Base-by-base conservation (phyloP, 1,140 invertebrate genomes). In the Phortica variegata region DNA sequence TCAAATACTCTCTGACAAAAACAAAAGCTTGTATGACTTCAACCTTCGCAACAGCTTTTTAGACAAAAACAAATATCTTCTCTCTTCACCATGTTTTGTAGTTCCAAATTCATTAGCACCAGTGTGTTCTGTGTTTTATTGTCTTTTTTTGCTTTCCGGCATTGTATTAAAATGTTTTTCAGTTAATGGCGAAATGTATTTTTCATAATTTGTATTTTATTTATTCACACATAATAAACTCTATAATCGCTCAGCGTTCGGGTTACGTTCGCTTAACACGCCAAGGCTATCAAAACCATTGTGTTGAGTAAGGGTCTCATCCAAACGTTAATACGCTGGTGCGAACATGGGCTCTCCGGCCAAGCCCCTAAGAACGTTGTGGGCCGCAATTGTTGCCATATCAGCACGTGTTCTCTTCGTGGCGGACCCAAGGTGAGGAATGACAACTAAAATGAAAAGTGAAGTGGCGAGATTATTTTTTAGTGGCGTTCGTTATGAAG, bases 371-470 rank as follows among this genome's bases (percentile, higher is more conserved):
- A 93, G 60, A 41, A 95, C 85, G 74, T 96, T 95, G 60, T 87
- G 78, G 1, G 88, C 88, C 4, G 91, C 85, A 37, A 90, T 75
- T 21, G 79, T 75, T 8, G 89, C 84, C 93, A 96, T 96, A 2
- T 82, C 82, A 47, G 80, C 81, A 41, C 92, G 82, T 0, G 91
- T 90, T 37, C 85, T 80, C 1, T 81, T 58, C 0, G 91, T 92
- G 9, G 91, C 90, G 70, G 89, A 93, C 16, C 91, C 93, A 61
- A 96, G 80, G 75, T 97, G 93, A 6, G 94, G 93, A 17, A 95
- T 73, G 52, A 89, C 84, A 86, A 78, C 68, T 59, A 29, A 49
- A 84, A 83, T 76, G 47, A 51, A 75, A 52, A 56, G 60, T 60
- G 66, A 78, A 36, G n/a, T n/a, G n/a, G n/a, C n/a, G n/a, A n/a